These are phyloP conservation scores for Squalus acanthias DNA, from an alignment of 2,797 vertebrate species.

Conservation along the genomic window DNA sequence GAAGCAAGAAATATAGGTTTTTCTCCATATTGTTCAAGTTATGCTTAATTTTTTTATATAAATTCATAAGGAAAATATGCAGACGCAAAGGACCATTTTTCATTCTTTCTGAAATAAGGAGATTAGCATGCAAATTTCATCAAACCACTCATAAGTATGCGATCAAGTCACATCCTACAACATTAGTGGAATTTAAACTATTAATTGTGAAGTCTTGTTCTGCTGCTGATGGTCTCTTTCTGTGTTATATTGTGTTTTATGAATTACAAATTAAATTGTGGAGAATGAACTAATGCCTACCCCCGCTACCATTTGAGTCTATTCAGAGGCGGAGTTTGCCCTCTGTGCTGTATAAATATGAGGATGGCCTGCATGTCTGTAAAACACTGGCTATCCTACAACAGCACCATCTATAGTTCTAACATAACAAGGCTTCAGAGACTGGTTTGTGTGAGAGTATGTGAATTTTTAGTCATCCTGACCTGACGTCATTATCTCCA, in stretches of 20 bases:
- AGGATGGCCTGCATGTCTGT: not conserved
- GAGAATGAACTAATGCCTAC: not conserved
- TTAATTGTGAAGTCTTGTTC: not conserved
- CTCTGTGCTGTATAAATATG: not conserved
- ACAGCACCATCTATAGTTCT: not conserved
- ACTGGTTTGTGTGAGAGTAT: not conserved
- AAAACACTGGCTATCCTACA: not conserved
- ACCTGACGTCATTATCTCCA: not conserved
- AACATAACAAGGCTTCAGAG: not conserved
- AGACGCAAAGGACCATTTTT: not conserved
- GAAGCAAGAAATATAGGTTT: not conserved
- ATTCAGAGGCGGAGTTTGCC: not conserved
- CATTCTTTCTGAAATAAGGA: not conserved
- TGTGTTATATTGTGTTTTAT: not conserved
- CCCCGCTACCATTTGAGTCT: not conserved
- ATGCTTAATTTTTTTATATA: not conserved
- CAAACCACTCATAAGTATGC: not conserved
- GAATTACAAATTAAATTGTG: not conserved
- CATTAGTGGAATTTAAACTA: not conserved
- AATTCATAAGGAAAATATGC: not conserved
- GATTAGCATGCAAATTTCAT: not conserved
- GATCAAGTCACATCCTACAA: not conserved
- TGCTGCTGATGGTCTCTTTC: not conserved
- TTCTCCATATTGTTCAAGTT: not conserved
- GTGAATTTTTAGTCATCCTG: not conserved